Conservation (phyloP, 2,888 invertebrate species). For the Hydrotaea cyrtoneurina region DNA sequence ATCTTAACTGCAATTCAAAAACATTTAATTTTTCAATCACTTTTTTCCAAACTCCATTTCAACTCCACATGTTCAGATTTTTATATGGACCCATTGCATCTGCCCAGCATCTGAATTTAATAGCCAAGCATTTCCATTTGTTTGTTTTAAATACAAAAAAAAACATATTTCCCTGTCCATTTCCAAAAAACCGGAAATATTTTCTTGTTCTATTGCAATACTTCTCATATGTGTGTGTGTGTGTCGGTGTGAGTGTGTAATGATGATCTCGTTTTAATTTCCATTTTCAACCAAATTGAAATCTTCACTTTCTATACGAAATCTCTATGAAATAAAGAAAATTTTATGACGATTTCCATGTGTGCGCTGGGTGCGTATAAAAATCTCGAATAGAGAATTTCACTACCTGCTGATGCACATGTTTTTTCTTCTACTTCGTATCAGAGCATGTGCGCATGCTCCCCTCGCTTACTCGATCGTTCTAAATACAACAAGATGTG, state of each 20-base stretch:
- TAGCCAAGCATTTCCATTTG: neutral
- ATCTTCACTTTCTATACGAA: constrained; percentile 15
- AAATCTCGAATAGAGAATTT: no score
- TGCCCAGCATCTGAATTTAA: neutral
- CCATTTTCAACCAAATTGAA: neutral
- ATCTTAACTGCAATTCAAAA: no score
- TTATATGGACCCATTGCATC: no score
- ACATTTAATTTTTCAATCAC: no score
- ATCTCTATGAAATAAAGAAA: constrained; percentile 16
- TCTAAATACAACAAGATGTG: neutral
- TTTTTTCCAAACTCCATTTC: no score
- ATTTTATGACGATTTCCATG: constrained; percentile 1
- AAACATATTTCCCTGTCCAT: neutral
- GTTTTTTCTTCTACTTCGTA: neutral
- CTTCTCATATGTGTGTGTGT: neutral
- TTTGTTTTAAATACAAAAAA: neutral
- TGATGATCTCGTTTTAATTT: constrained; percentile 29
- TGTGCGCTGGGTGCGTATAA: no score
- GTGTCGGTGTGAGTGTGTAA: neutral
- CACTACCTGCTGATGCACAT: constrained; percentile 31
- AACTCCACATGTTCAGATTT: no score
- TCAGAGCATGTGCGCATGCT: constrained; percentile 15
- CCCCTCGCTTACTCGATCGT: neutral
- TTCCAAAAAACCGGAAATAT: constrained; percentile 8
- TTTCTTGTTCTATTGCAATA: neutral